Percentiles rank a stretch among this genome's conserved stretches.
These are phyloP conservation scores for Narcine bancroftii DNA, from an alignment of 2,113 vertebrate genomes.

Conservation along the genomic window DNA sequence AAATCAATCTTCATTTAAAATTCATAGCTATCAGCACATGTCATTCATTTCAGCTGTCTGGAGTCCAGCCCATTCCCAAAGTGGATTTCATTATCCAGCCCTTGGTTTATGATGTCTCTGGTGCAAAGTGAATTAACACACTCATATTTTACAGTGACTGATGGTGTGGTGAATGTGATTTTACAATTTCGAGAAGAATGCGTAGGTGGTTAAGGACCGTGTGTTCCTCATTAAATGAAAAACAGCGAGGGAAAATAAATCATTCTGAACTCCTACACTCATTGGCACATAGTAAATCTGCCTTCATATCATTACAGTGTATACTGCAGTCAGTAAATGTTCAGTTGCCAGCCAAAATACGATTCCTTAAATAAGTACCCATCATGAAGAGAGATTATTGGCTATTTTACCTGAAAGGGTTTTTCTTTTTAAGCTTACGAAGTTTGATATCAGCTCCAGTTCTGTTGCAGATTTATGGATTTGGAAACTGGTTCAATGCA, in stretches of 20 bases:
- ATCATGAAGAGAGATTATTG: background rate
- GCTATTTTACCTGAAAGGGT: background rate
- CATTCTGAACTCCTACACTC: constrained; percentile 4
- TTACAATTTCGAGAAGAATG: background rate
- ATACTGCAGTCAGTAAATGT: constrained; percentile 4
- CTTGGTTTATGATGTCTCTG: background rate
- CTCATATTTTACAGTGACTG: background rate
- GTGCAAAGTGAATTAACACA: background rate
- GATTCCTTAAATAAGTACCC: background rate
- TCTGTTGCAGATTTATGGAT: background rate
- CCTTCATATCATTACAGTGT: background rate
- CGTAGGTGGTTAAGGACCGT: constrained; percentile 13
- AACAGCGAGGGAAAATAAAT: background rate
- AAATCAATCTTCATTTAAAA: background rate
- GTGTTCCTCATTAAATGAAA: constrained; percentile 5
- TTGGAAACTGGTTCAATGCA: background rate
- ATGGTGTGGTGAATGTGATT: background rate
- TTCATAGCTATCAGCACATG: background rate
- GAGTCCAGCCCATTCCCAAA: background rate
- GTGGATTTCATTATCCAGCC: too few relatives aligned
- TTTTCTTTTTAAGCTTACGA: background rate
- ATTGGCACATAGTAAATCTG: constrained; percentile 2
- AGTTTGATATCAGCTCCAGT: background rate
- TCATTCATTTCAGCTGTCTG: background rate
- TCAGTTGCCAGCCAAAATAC: background rate